These are phyloP conservation scores for Ceratosolen solmsi DNA, from an alignment of 1,140 invertebrate species.

Conservation along the genomic window DNA sequence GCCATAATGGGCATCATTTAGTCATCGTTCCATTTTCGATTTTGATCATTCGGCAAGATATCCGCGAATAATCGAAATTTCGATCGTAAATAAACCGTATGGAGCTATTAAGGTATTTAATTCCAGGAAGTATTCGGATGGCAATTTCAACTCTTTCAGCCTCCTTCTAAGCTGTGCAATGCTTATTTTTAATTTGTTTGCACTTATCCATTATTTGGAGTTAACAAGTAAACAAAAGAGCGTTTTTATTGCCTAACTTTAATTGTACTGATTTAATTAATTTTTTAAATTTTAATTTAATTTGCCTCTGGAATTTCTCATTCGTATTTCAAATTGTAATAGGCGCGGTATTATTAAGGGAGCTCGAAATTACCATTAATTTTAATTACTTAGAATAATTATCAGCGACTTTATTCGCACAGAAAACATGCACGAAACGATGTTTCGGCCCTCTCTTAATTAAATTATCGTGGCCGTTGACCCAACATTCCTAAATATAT, in stretches of 20 bases:
- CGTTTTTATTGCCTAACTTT: neutral
- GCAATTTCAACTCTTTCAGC: neutral
- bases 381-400: no score
- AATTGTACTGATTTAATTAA: no score
- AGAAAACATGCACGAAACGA: no score
- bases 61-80: conserved; percentile 21
- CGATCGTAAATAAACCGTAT: neutral
- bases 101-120: neutral
- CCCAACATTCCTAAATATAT: neutral
- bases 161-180: neutral
- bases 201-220: neutral
- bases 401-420: no score
- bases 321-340: no score
- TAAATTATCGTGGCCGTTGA: neutral
- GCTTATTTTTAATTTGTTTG: neutral
- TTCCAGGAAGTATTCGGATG: neutral
- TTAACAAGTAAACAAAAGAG: neutral
- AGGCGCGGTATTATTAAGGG: no score
- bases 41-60: conserved; percentile 15
- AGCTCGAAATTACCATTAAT: no score
- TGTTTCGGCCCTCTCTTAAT: neutral
- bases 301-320: no score
- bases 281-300: no score
- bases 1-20: conserved; percentile 35
- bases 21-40: conserved; percentile 49